These are phyloP conservation scores for Rhopilema esculentum DNA, from an alignment of 30 jellyfish, hydroid and myxozoan genomes.

Conservation along the genomic window DNA sequence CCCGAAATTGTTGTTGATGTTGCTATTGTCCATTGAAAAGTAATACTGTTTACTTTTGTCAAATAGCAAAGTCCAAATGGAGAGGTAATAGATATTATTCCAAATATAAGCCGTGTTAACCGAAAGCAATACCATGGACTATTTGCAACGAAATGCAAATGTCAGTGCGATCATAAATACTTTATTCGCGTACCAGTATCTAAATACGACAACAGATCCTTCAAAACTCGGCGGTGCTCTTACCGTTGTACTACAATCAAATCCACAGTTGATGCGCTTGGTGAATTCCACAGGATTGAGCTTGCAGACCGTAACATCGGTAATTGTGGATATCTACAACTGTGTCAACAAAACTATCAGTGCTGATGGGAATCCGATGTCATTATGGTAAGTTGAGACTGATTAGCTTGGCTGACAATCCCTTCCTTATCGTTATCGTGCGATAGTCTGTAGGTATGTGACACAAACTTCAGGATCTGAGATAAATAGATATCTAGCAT, in stretches of 20 bases:
- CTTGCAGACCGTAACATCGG: background rate
- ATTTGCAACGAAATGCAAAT: background rate
- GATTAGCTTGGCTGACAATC: no score
- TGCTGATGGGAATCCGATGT: background rate
- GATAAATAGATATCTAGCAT: background rate
- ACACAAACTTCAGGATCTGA: background rate
- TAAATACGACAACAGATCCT: constrained; percentile 42
- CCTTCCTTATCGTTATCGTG: no score
- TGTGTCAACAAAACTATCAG: constrained; percentile 26
- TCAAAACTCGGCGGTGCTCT: background rate
- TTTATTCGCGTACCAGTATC: constrained; percentile 9
- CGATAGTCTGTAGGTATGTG: background rate
- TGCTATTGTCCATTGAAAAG: no score
- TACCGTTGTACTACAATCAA: background rate
- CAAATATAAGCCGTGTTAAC: background rate
- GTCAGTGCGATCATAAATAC: background rate
- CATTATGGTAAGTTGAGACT: constrained; percentile 8
- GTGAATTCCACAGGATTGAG: constrained; percentile 35
- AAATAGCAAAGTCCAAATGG: background rate
- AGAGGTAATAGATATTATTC: no score
- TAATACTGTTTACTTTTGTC: no score
- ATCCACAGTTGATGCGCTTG: background rate
- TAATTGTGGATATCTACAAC: constrained; percentile 1
- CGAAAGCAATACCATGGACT: background rate
- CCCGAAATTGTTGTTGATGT: no score